Evolutionary conservation across 2,113 vertebrate species (phyloP), one percentile per base, ranked within the genome.

Genomic region (Capricornis sumatraensis): DNA sequence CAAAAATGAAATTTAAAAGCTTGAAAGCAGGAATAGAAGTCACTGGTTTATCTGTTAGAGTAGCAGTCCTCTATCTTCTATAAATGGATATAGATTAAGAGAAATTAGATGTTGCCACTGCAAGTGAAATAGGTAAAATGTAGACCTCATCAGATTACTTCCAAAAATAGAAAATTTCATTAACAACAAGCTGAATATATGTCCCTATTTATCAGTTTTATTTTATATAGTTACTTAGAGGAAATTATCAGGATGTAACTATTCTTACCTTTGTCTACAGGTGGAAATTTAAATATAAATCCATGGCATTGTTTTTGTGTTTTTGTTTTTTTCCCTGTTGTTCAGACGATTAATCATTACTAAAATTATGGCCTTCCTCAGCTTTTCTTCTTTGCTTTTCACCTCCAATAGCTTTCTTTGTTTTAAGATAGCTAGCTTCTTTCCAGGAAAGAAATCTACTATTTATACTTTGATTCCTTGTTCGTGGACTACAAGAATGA

Each of bases 1-100:
- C 9, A 96, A 93, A 98, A 92, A 71, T 79, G 81, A 84, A 89
- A 58, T 92, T 92, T 94, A 79, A 81, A 71, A 88, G 36, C 62
- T 88, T 88, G 97, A 64, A 96, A 40, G 36, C 91, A 79, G 52
- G 40, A 84, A 1, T 95, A 94, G 90, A 96, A 40, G 17, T 85
- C 16, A 58, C 28, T 88, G 9, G 14, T 36, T 64, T 89, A 67
- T 87, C 58, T 27, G 10, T 45, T 62, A 71, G 17, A 71, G 3
- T 74, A 50, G 23, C 93, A 16, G 25, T 30, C 7, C 1, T 93
- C 3, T n/a, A 36, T 86, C 57, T 60, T 71, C 84, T 50, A 45
- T 83, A 95, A 91, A 93, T 96, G 2, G 58, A 87, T 43, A 33
- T 7, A 60, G 23, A 52, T 85, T 36, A 88, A 81, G 23, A 50